phyloP scores from a whole-genome alignment of 2,113 vertebrate species.

The Ellobius talpinus region DNA sequence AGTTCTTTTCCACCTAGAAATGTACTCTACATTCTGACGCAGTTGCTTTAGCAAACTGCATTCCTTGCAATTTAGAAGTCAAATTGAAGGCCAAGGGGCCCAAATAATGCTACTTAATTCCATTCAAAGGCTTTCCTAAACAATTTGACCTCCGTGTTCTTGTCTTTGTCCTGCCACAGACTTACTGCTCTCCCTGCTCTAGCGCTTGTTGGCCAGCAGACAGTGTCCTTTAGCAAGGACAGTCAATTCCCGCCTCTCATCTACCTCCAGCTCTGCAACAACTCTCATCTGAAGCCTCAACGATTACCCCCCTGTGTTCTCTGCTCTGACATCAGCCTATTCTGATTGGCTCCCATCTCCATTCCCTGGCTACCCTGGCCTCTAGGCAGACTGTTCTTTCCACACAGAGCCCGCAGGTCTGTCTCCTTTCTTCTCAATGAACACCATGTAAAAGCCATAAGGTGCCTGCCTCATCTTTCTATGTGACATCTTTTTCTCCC shows the following conservation, averaged over 20 bases:
- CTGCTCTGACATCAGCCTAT: neutral
- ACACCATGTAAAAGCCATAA: accelerated
- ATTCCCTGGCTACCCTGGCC: neutral
- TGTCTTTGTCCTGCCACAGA: neutral
- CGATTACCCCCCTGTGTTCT: neutral
- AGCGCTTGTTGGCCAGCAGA: accelerated
- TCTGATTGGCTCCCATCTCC: neutral
- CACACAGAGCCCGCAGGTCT: accelerated
- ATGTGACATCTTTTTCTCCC: neutral
- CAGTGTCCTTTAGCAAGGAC: neutral
- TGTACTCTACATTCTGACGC: neutral
- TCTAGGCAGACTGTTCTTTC: neutral
- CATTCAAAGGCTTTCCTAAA: neutral
- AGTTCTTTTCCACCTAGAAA: neutral
- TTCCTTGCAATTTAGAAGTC: neutral
- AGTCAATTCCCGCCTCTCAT: neutral
- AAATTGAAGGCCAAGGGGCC: neutral
- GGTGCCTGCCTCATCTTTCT: neutral
- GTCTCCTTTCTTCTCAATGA: neutral
- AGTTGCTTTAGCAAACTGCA: neutral
- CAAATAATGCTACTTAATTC: neutral
- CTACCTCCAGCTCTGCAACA: neutral
- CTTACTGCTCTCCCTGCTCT: neutral
- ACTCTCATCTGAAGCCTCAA: neutral
- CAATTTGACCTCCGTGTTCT: neutral